Evolutionary conservation across 2,888 invertebrate species (phyloP), one percentile per base, ranked within the genome.

Genomic region (Nomada lathburiana): DNA sequence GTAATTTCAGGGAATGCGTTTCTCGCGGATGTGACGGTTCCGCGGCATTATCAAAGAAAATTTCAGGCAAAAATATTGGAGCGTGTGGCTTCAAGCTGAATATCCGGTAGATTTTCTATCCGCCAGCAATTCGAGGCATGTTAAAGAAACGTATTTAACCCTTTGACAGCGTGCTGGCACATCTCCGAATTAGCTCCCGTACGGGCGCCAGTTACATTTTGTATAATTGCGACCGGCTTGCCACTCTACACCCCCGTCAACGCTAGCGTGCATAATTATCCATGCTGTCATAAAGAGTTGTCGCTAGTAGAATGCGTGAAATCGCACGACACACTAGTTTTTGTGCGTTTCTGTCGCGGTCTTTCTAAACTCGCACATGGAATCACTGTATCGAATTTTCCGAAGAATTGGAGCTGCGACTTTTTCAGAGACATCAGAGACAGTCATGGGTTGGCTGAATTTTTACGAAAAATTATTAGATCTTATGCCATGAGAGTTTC

Each of bases 21-120:
- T 57, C 57, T 68, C 68, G 36, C 47, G 73, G 57, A 74, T 59
- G n/a, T 50, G 36, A 23, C 23, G 50, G 68, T 57, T 50, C 29
- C 59, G 50, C 57, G 36, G 68, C n/a, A 68, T 74, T 76, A 64
- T 75, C 57, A 65, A 76, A 64, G 76, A 64, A 76, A 76, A 76
- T 76, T 76, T 64, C 59, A 20, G 50, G 64, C 65, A 65, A 63
- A 63, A 73, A 74, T 47, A 23, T 62, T 52, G 42, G 52, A 47
- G 68, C 29, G 18, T n/a, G 23, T 36, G 23, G 18, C 67, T 44
- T 42, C 13, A 47, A 16, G n/a, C 53, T 29, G 75, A 60, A 44
- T 60, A 53, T 62, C 23, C 18, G 11, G 20, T n/a, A 36, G 75
- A 53, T 70, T 62, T 62, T 52, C 20, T 55, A 62, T 13, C 29